A percentile compares a stretch with the other conserved stretches of the same genome.
phyloP scores from a whole-genome alignment of 2,797 vertebrate genomes.

The Phataginus tricuspis region DNA sequence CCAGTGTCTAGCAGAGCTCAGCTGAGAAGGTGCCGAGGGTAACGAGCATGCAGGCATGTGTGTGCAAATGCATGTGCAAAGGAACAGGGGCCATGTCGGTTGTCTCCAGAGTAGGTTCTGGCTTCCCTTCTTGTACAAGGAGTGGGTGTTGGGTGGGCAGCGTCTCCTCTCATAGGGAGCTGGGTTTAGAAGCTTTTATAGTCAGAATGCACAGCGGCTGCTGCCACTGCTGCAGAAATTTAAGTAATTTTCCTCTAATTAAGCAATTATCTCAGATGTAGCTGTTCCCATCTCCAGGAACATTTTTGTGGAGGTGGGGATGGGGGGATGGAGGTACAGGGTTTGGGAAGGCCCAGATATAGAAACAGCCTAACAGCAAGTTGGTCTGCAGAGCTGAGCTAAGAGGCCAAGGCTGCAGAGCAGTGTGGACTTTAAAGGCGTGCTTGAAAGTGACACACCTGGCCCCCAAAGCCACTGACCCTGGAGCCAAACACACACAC shows the following conservation, averaged over 20 bases:
- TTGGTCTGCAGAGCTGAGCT: rapidly evolving
- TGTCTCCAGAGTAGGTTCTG: too few species aligned
- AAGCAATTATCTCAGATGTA: constrained; percentile 83
- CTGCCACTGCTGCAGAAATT: constrained; percentile 69
- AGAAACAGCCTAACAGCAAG: background rate
- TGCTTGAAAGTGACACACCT: background rate
- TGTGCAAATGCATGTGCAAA: rapidly evolving
- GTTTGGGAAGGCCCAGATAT: constrained; percentile 31
- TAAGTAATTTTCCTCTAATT: constrained; percentile 84
- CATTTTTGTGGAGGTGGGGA: background rate
- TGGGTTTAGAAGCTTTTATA: constrained; percentile 37
- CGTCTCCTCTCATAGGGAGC: background rate
- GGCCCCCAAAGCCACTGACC: rapidly evolving
- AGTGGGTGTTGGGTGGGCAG: background rate
- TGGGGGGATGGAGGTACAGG: background rate
- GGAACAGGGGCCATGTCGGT: too few species aligned
- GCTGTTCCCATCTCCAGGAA: constrained; percentile 61
- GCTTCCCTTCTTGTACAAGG: background rate
- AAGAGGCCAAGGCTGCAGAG: background rate
- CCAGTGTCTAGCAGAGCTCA: background rate
- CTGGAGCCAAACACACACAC: background rate
- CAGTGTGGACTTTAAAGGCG: background rate
- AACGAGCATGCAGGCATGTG: rapidly evolving
- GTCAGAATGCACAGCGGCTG: background rate
- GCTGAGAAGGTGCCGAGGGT: rapidly evolving